Evolutionary conservation across 2,113 vertebrate species (phyloP), one percentile per base, ranked within the genome.

Genomic region (Aepyceros melampus): DNA sequence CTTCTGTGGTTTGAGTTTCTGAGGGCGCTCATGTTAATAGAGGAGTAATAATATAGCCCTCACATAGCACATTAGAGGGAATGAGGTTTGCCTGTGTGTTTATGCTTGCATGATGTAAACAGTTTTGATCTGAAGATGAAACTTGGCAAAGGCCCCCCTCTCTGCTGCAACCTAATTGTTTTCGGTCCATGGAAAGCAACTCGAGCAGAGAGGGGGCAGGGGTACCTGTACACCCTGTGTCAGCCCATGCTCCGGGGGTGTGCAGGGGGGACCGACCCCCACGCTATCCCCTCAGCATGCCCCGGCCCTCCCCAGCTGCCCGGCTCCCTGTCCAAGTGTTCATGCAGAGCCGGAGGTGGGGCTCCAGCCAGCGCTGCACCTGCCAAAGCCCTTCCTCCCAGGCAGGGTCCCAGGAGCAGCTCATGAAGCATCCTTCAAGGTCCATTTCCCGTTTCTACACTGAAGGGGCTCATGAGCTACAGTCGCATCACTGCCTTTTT

Each of bases 91-190:
- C 76, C 29, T 49, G 90, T 58, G 67, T 88, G 96, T 92, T 94
- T 87, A 78, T n/a, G 14, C 36, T 82, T 15, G 6, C 6, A 7
- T 14, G 14, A 74, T 60, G 27, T 91, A 91, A 67, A 93, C 95
- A 85, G 89, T 67, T 89, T 83, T 82, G 83, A 96, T 97, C 96
- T 83, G 40, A 76, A 89, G 96, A 64, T 29, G 87, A 36, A 84
- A 25, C 83, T 71, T 91, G 95, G 96, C 94, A 15, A 82, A 87
- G 84, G 45, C 43, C 87, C 53, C 43, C 2, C 2, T 36, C 71
- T 62, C 29, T 0, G 2, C 56, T 19, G 33, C 51, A 95, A 95
- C 49, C 71, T 84, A 21, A 85, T 79, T 81, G 95, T 83, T 89
- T 92, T 21, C 4, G 58, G 79, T 47, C n/a, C 12, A 0, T 49